Evolutionary conservation across 2,113 vertebrate genomes (phyloP), one percentile per base, ranked within the genome.

Genomic region (Egretta garzetta): DNA sequence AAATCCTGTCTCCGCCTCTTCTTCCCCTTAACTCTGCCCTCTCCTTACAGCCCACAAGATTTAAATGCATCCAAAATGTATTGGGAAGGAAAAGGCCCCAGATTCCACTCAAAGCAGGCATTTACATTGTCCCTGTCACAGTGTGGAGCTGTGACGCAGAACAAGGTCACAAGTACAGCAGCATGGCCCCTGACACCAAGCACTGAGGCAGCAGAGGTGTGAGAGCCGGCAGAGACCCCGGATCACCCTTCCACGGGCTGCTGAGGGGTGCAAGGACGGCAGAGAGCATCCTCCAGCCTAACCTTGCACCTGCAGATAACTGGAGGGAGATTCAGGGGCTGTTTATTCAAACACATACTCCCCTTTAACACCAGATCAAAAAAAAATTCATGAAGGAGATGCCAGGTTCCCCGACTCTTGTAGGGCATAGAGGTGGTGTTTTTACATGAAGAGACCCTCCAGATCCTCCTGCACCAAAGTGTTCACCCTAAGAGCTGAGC

Each of bases 151-250:
- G 32, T 50, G 67, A 39, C 0, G 3, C 49, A 50, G 33, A 55
- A 74, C 11, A 50, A 96, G 91, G 37, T 22, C 76, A 71, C 79
- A 35, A 32, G 12, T 11, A 33, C n/a, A 74, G 72, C 47, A 73
- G 53, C 32, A 11, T 0, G 1, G n/a, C 11, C n/a, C 26, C 67
- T 16, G 33, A 39, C 5, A 0, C 26, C 32, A 14, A 59, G 24
- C 23, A 27, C 0, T 47, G 53, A 47, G 67, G 43, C 58, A 63
- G 37, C 43, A 63, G 72, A 76, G 20, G 10, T 35, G 58, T 58
- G 53, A 60, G 8, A 70, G 50, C 35, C 53, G 24, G n/a, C 1
- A 4, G 47, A 16, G 15, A 28, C 14, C 33, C 55, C 55, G 70
- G 41, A 41, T 55, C 62, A 50, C 37, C 39, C 12, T 62, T 58